Base-by-base conservation (phyloP, 2,888 invertebrate species). In the Calameuta idolon region DNA sequence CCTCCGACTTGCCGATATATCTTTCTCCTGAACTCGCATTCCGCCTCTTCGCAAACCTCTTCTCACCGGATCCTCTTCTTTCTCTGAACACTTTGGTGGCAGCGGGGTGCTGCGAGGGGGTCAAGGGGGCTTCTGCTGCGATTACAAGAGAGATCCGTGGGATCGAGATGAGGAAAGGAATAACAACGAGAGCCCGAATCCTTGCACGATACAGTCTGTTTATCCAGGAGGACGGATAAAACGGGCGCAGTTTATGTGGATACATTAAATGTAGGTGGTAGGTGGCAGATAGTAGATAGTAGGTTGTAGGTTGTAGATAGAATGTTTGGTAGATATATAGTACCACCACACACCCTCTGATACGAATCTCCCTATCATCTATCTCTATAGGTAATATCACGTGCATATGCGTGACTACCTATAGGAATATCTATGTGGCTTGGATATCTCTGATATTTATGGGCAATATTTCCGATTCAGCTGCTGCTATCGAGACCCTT, bases 401-500 rank as follows among this genome's bases (percentile, higher is more conserved):
- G 76, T 83, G 81, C 86, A 83, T 84, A 82, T 83, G 82, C 87
- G 81, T 84, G 81, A 81, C 82, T 81, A 84, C 82, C 83, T 86
- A 81, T 40, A 40, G 40, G 55, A 23, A 55, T 33, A 71, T 71
- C 31, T 71, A 71, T 71, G 71, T 84, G 76, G 79, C 77, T 31
- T 75, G 85, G 86, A 85, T 90, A 90, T 90, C 90, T 90, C 88
- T 89, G 87, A 91, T 91, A 91, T 91, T 91, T 91, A 91, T 91
- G 91, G 90, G 88, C 91, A 90, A 91, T 91, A 91, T 91, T 91
- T 91, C 91, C 91, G 90, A 89, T 90, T 89, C 91, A 89, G 89
- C 89, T 89, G 90, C 87, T 85, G 89, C 91, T 91, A 91, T 91
- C 91, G 90, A 89, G 86, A 85, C 89, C 89, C 90, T 91, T 90